Evolutionary conservation across 2,113 vertebrate genomes (phyloP).

Genomic region (Hiodon tergisus): DNA sequence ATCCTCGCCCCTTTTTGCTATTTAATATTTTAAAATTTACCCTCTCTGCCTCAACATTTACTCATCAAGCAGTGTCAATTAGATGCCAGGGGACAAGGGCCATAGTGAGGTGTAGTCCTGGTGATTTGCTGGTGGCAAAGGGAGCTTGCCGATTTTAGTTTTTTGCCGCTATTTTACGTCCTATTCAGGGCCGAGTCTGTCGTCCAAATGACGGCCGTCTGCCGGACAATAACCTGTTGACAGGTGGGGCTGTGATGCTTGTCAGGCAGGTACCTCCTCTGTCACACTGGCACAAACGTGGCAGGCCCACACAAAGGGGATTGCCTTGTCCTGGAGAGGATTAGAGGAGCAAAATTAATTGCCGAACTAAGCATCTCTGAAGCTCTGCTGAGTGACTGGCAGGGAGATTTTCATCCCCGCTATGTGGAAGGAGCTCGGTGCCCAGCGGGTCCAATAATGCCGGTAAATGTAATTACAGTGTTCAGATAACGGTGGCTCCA

Average conservation of each 20-base stretch:
- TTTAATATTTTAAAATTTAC: constrained; percentile 56
- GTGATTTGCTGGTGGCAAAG: too few relatives aligned
- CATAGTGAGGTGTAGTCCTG: too few relatives aligned
- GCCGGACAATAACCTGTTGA: not conserved
- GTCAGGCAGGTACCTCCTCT: not conserved
- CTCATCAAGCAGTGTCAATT: constrained; percentile 24
- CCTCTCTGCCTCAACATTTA: constrained; percentile 16
- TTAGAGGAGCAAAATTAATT: constrained; percentile 16
- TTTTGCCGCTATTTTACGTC: too few relatives aligned
- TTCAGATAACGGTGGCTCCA: constrained; percentile 4
- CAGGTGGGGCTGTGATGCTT: not conserved
- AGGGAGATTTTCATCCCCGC: constrained; percentile 6
- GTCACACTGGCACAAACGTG: not conserved
- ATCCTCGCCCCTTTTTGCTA: constrained; percentile 39
- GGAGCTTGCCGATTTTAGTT: too few relatives aligned
- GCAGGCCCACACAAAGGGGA: not conserved
- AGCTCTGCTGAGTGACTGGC: not conserved
- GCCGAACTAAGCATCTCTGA: not conserved
- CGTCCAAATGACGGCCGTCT: not conserved
- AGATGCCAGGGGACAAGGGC: constrained; percentile 1
- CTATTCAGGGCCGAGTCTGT: not conserved
- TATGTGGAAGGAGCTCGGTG: not conserved
- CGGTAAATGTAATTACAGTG: constrained; percentile 26
- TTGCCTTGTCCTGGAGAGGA: not conserved
- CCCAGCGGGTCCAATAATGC: not conserved